phyloP scores from a whole-genome alignment of 1,140 invertebrate genomes.

The Magallana gigas region DNA sequence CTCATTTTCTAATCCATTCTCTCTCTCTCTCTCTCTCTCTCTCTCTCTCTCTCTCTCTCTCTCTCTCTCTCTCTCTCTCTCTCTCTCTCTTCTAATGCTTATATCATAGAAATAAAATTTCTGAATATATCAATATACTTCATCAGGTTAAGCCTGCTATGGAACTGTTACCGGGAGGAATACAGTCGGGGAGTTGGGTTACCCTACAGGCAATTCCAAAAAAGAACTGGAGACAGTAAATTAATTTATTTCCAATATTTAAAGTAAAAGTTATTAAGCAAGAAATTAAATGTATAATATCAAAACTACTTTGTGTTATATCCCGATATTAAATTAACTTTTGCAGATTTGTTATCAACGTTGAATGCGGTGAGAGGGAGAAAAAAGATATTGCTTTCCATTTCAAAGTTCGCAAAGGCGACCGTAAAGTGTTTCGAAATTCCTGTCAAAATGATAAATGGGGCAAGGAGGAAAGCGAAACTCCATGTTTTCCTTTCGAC shows the following conservation, averaged over 20 bases:
- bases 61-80: not conserved
- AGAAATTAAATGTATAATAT: no score
- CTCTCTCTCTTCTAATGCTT: no score
- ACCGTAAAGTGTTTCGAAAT: conserved; percentile 81
- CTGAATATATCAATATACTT: no score
- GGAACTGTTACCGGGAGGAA: conserved; percentile 55
- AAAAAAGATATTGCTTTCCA: conserved; percentile 88
- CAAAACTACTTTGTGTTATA: no score
- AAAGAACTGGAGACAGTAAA: conserved; percentile 61
- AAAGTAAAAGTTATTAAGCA: no score
- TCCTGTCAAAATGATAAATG: conserved; percentile 79
- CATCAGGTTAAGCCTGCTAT: conserved; percentile 58
- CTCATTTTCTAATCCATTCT: not conserved
- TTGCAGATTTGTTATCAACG: conserved; percentile 84
- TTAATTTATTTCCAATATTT: no score
- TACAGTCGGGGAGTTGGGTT: conserved; percentile 61
- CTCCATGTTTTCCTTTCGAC: conserved; percentile 83
- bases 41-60: not conserved
- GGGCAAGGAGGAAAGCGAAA: conserved; percentile 87
- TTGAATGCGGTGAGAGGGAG: conserved; percentile 84
- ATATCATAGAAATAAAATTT: no score
- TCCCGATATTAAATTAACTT: no score
- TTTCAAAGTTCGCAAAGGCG: conserved; percentile 82
- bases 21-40: conserved; percentile 12
- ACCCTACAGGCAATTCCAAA: conserved; percentile 60